A percentile compares a stretch with the other conserved stretches of the same genome.
These are phyloP conservation scores for Perca schrenkii DNA, from an alignment of 2,113 vertebrate species.

Conservation along the genomic window DNA sequence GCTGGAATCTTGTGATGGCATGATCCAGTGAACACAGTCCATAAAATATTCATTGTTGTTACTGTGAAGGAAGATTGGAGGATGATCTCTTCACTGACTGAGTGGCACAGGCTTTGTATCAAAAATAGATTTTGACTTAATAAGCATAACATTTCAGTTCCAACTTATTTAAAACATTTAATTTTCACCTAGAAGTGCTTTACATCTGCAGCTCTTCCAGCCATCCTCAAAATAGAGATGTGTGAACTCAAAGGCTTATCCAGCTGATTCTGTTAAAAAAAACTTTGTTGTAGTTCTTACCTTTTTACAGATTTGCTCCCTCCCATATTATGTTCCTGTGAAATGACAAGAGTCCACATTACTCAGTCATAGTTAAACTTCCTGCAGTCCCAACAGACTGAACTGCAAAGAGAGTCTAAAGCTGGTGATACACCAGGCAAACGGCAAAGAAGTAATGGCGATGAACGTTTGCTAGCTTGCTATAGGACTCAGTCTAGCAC, in stretches of 20 bases:
- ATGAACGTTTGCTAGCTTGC: too few species aligned
- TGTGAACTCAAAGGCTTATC: constrained; percentile 3
- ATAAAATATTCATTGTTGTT: constrained; percentile 54
- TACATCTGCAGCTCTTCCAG: background rate
- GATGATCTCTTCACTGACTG: background rate
- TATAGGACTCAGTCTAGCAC: too few species aligned
- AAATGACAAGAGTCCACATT: background rate
- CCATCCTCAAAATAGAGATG: background rate
- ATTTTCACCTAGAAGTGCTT: constrained; percentile 21
- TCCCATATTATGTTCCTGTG: background rate
- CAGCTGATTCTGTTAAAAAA: background rate
- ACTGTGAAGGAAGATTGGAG: constrained; percentile 12
- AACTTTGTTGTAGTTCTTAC: background rate
- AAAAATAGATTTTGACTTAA: background rate
- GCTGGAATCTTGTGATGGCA: constrained; percentile 40
- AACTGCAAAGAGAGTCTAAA: too few species aligned
- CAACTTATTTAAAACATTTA: background rate
- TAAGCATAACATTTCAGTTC: background rate
- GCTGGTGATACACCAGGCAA: too few species aligned
- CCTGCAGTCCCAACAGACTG: background rate
- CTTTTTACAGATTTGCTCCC: constrained; percentile 5
- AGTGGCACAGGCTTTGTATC: background rate
- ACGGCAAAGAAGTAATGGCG: too few species aligned
- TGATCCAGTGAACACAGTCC: constrained; percentile 24
- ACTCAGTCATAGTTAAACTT: background rate